These are phyloP conservation scores for Habroteleia sp. DNA, from an alignment of 2,888 invertebrate species.

Conservation along the genomic window DNA sequence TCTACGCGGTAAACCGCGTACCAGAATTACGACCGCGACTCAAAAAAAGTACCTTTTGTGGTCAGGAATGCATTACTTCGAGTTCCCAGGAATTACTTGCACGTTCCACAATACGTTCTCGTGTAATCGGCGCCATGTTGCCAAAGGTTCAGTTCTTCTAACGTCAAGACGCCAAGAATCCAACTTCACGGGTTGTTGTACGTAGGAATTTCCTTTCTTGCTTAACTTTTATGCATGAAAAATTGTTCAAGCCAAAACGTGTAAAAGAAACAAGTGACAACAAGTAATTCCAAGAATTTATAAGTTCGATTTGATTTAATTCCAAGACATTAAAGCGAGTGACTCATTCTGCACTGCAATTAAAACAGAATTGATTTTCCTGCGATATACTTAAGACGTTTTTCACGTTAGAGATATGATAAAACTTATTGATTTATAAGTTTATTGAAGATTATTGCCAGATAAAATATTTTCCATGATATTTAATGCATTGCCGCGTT, in stretches of 20 bases:
- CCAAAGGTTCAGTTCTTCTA: conserved; percentile 30
- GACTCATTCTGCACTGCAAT: conserved; percentile 25
- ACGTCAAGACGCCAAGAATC: conserved; percentile 38
- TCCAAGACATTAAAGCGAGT: conserved; percentile 6
- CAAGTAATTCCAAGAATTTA: conserved; percentile 26
- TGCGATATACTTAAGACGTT: conserved; percentile 18
- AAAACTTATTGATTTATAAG: conserved; percentile 9
- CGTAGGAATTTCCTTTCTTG: conserved; percentile 49
- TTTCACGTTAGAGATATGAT: conserved; percentile 19
- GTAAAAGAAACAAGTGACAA: conserved; percentile 33
- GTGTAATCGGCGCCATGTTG: conserved; percentile 47
- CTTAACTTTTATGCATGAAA: conserved; percentile 47
- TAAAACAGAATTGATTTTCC: conserved; percentile 18
- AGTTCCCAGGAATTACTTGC: conserved; percentile 54
- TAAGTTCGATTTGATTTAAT: conserved; percentile 34
- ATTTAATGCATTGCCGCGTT: too few species aligned
- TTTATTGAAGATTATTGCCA: conserved; percentile 1
- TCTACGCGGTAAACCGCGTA: conserved; percentile 33
- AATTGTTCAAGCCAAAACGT: conserved; percentile 22
- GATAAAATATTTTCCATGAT: conserved; percentile 16
- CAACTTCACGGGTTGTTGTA: conserved; percentile 38
- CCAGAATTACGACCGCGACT: conserved; percentile 10
- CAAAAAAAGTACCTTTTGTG: conserved; percentile 48
- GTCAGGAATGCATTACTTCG: conserved; percentile 51
- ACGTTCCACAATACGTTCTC: conserved; percentile 42